Evolutionary conservation across 1,140 invertebrate species (phyloP).

Genomic region (Drosophila pectinifera): DNA sequence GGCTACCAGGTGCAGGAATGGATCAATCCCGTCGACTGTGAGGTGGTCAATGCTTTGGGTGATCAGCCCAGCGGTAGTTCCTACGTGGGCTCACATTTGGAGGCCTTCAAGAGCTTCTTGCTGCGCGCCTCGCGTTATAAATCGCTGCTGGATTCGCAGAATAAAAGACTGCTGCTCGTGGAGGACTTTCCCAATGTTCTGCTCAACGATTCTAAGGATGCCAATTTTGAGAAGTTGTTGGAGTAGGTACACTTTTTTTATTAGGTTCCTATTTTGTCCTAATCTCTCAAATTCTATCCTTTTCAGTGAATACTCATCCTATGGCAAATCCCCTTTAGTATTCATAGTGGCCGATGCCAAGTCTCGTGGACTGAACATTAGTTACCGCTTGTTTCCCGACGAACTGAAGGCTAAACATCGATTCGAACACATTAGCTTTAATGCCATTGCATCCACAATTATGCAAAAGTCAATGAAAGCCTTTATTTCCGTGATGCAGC

Average conservation of each 20-base stretch:
- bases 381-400: slow-evolving; percentile 88
- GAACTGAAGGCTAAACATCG: slow-evolving; percentile 87
- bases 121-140: slow-evolving; percentile 89
- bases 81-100: slow-evolving; percentile 87
- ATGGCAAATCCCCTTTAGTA: slow-evolving; percentile 89
- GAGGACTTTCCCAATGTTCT: slow-evolving; percentile 92
- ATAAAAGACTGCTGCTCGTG: slow-evolving; percentile 87
- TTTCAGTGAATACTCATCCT: slow-evolving; percentile 87
- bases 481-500: slow-evolving; percentile 86
- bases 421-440: slow-evolving; percentile 89
- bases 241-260: slow-evolving; percentile 86
- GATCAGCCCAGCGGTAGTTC: slow-evolving; percentile 69
- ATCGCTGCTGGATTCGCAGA: slow-evolving; percentile 86
- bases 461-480: slow-evolving; percentile 89
- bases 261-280: too few species aligned
- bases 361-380: slow-evolving; percentile 87
- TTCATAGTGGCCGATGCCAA: slow-evolving; percentile 90
- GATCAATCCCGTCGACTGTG: slow-evolving; percentile 89
- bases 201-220: slow-evolving; percentile 86
- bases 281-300: neutral
- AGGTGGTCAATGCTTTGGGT: slow-evolving; percentile 60
- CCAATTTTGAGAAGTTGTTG: slow-evolving; percentile 87
- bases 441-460: slow-evolving; percentile 87
- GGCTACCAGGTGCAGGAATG: slow-evolving; percentile 88
- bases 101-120: slow-evolving; percentile 89